Conservation (phyloP, 2,888 invertebrate species). For the Elysia crispata region DNA sequence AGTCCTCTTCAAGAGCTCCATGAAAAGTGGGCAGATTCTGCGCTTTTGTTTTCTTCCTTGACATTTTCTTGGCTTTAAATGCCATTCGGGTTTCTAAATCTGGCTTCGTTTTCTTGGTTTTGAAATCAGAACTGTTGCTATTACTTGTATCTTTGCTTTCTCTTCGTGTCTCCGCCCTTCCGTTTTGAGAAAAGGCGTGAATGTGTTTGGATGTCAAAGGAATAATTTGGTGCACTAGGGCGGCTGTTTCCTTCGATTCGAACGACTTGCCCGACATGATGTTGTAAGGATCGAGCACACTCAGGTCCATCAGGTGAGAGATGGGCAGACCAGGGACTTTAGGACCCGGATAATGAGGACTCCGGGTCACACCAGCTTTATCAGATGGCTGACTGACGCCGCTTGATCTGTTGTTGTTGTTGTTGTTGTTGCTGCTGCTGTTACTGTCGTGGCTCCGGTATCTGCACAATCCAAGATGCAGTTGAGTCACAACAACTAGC, state of each 20-base stretch:
- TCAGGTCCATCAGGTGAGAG: conserved; percentile 21
- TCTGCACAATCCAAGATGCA: no score
- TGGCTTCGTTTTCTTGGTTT: neutral
- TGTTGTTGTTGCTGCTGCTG: neutral
- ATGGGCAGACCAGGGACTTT: neutral
- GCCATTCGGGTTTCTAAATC: neutral
- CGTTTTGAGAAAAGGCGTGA: neutral
- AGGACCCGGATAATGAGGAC: neutral
- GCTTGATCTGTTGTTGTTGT: neutral
- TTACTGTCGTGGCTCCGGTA: no score
- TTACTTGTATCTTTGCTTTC: neutral
- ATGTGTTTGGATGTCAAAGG: neutral
- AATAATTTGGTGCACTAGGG: conserved; percentile 6
- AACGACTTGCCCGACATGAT: conserved; percentile 18
- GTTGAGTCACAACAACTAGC: no score
- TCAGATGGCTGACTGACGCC: neutral
- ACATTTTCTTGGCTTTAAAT: no score
- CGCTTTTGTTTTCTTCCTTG: neutral
- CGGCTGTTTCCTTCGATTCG: neutral
- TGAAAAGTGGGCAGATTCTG: neutral
- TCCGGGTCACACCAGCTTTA: neutral
- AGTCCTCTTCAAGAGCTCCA: neutral
- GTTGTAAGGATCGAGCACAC: conserved; percentile 32
- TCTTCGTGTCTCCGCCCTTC: neutral
- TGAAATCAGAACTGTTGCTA: neutral